Conservation (phyloP, 23 tunicate genomes). For the Corella eumyota region DNA sequence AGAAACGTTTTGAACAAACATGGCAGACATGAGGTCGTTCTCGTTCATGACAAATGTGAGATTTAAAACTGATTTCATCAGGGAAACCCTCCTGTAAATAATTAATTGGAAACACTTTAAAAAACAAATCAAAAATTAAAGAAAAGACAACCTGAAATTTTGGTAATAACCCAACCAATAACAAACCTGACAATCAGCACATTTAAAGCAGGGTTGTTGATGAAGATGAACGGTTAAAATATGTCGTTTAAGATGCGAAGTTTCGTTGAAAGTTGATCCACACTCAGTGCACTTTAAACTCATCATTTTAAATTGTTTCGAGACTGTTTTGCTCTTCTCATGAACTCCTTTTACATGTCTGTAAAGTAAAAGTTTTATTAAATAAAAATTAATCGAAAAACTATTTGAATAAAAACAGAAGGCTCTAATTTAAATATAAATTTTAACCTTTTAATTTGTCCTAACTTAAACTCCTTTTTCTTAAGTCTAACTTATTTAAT, state of each 20-base stretch:
- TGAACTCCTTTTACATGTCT: slow-evolving; percentile 82
- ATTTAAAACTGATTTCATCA: slow-evolving; percentile 40
- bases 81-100: slow-evolving; percentile 81
- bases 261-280: slow-evolving; percentile 54
- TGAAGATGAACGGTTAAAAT: slow-evolving; percentile 52
- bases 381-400: too few species aligned
- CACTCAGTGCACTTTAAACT: slow-evolving; percentile 69
- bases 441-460: too few species aligned
- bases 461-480: too few species aligned
- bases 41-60: slow-evolving; percentile 83
- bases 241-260: slow-evolving; percentile 73
- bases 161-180: too few species aligned
- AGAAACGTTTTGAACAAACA: slow-evolving; percentile 71
- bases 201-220: slow-evolving; percentile 66
- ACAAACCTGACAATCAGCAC: slow-evolving; percentile 96
- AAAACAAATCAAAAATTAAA: background rate
- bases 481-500: too few species aligned
- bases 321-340: slow-evolving; percentile 21
- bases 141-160: too few species aligned
- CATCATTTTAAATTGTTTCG: slow-evolving; percentile 22
- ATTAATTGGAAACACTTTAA: too few species aligned
- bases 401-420: too few species aligned
- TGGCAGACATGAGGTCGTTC: slow-evolving; percentile 89
- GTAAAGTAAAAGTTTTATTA: background rate
- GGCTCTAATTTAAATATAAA: too few species aligned